Conservation (phyloP, 2,113 vertebrate genomes). For the Centropus bengalensis region DNA sequence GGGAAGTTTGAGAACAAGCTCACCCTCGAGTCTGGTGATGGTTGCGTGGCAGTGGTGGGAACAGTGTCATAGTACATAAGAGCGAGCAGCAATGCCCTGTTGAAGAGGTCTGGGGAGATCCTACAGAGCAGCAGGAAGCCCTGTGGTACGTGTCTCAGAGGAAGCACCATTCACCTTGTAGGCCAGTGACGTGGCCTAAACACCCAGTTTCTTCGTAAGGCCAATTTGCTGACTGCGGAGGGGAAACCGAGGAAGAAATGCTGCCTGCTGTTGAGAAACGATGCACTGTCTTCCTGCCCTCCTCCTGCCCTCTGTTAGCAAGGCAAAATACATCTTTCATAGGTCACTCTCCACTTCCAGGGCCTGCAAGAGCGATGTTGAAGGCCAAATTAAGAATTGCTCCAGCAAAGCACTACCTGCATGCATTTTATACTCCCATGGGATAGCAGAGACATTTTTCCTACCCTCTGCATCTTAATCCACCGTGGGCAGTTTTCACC, state of each 20-base stretch:
- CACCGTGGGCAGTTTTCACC: neutral
- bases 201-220: neutral
- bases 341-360: neutral
- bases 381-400: neutral
- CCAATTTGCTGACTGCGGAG: neutral
- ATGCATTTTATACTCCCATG: neutral
- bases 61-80: neutral
- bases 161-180: fast-evolving
- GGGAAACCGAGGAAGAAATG: neutral
- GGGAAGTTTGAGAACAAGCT: neutral
- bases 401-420: neutral
- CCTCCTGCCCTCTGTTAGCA: neutral
- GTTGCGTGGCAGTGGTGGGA: neutral
- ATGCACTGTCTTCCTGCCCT: fast-evolving
- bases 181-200: neutral
- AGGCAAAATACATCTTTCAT: neutral
- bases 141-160: fast-evolving
- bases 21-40: neutral
- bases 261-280: neutral
- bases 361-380: neutral
- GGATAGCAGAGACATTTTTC: neutral
- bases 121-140: neutral
- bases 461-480: neutral
- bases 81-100: neutral
- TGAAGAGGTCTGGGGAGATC: neutral